Evolutionary conservation across 2,888 invertebrate species (phyloP), one percentile per base, ranked within the genome.

Genomic region (Mythimna albipuncta): DNA sequence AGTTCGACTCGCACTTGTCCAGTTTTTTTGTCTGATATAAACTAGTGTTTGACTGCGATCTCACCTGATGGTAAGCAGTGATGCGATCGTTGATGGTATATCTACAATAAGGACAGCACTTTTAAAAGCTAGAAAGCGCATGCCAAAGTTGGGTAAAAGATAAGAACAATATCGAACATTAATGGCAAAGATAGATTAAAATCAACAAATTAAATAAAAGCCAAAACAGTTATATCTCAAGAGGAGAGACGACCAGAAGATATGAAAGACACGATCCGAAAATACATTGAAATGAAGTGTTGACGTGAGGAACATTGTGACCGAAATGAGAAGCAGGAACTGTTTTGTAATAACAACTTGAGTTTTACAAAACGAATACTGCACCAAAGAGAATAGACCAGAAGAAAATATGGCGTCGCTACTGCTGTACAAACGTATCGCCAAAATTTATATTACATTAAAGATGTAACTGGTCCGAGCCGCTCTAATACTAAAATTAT

Each of bases 251-350:
- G 44, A 47, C 62, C 63, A 10, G 44, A 72, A n/a, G 21, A 21
- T 38, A 26, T 19, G 7, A 73, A 47, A 55, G 54, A 72, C 41
- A n/a, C 21, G 26, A 35, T 72, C 6, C 73, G 72, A 11, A 73
- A 73, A 38, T 61, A 72, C 11, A 72, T 72, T 26, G 61, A 62
- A 73, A 26, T 62, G 1, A 16, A 73, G 62, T 52, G 10, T 44
- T 1, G 41, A 32, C 5, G 13, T 32, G 50, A 13, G 1, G 5
- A 32, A 50, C 6, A 19, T 10, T n/a, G n/a, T 41, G 44, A 61
- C 10, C 11, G 26, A 21, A 44, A 13, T 19, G 41, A 44, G 19
- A 61, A 21, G 19, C 50, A 32, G 50, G 4, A 26, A 16, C 5
- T 19, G 13, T 58, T 32, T 32, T 16, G 4, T 9, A 16, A 58